Conservation (phyloP, 2,113 vertebrate species). For the Stigmatopora argus region DNA sequence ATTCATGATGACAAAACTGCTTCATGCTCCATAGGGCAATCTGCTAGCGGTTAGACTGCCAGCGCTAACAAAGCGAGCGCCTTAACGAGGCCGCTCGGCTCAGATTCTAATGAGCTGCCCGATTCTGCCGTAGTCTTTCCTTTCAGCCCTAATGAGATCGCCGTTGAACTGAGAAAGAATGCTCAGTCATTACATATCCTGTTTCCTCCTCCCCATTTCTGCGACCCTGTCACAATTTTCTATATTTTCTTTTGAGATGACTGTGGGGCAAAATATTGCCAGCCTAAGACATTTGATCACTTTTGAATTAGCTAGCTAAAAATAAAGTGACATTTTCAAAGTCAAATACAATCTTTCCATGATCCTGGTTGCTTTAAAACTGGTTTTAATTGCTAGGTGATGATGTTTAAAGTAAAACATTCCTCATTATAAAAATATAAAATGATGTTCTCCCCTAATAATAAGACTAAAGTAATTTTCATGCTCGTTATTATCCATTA, state of each 20-base stretch:
- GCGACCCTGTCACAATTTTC: constrained; percentile 10
- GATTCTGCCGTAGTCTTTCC: constrained; percentile 28
- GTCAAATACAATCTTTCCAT: not conserved
- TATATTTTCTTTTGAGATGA: not conserved
- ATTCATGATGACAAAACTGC: not conserved
- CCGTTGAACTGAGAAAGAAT: constrained; percentile 47
- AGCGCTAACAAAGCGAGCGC: constrained; percentile 19
- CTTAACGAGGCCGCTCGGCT: constrained; percentile 34
- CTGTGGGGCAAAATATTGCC: constrained; percentile 13
- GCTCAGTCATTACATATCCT: constrained; percentile 17
- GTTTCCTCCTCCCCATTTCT: constrained; percentile 12
- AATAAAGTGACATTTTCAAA: not conserved
- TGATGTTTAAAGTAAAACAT: not conserved
- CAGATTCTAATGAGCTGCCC: constrained; percentile 46
- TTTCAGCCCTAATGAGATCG: constrained; percentile 48
- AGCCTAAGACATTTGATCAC: constrained; percentile 11
- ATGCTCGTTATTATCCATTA: not conserved
- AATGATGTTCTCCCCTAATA: not conserved
- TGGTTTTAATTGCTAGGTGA: not conserved
- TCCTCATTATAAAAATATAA: not conserved
- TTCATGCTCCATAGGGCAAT: not conserved
- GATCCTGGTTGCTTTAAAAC: not conserved
- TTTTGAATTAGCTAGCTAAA: not conserved
- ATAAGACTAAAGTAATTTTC: not conserved
- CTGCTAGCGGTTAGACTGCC: constrained; percentile 10